Evolutionary conservation across 2,888 invertebrate species (phyloP).

Genomic region (Agriopis marginaria): DNA sequence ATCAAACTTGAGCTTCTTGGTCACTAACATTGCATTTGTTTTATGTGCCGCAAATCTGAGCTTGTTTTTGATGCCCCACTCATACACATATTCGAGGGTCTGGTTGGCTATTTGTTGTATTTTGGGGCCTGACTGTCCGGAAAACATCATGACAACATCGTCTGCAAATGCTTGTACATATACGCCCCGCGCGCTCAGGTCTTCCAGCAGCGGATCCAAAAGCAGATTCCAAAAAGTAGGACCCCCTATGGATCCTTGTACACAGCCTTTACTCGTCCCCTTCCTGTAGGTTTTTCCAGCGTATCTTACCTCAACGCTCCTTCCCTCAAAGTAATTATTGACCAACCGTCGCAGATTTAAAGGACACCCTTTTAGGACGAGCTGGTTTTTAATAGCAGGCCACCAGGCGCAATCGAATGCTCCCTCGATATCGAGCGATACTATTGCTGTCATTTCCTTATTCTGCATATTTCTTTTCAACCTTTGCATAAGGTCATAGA

Average conservation of each 20-base stretch:
- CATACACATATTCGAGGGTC: background rate
- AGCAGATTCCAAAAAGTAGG: no score
- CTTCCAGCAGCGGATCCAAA: background rate
- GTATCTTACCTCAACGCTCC: conserved; percentile 5
- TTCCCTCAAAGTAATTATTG: background rate
- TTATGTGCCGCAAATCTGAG: background rate
- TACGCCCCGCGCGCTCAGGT: background rate
- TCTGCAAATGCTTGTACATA: background rate
- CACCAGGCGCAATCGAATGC: no score
- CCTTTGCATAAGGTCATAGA: background rate
- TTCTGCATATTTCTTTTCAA: background rate
- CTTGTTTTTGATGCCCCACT: background rate
- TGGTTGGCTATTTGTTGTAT: background rate
- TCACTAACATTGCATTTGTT: background rate
- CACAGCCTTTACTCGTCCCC: background rate
- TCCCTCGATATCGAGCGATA: no score
- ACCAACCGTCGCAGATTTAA: background rate
- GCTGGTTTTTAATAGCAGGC: background rate
- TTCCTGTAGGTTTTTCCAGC: conserved; percentile 5
- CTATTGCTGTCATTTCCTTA: background rate
- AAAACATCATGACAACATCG: no score
- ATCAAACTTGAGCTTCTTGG: background rate
- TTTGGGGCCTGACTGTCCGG: background rate
- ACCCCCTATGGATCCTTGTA: background rate
- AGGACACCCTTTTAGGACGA: conserved; percentile 1